Evolutionary conservation across 2,113 vertebrate genomes (phyloP).

Genomic region (Megaleporinus macrocephalus): DNA sequence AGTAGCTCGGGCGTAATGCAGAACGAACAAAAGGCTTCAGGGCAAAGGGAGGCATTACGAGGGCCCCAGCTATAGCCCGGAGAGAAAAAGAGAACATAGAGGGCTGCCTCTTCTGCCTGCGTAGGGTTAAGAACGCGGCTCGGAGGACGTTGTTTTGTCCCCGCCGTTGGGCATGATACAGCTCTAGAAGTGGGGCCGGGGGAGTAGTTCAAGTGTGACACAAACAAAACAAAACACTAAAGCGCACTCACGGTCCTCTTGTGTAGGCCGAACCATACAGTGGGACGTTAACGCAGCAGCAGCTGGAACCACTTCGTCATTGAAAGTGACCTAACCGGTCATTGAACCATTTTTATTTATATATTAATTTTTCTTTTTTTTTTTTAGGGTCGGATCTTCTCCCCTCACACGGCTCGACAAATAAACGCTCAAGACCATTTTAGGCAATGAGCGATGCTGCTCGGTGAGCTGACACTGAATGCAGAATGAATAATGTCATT

Average conservation of each 20-base stretch:
- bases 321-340: constrained; percentile 20
- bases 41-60: constrained; percentile 11
- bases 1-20: constrained; percentile 32
- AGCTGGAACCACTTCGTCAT: constrained; percentile 20
- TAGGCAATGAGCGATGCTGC: constrained; percentile 6
- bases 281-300: background rate
- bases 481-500: constrained; percentile 40
- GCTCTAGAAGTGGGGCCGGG: background rate
- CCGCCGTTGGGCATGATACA: constrained; percentile 1
- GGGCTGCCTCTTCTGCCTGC: constrained; percentile 21
- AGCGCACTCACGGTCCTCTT: background rate
- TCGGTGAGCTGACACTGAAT: background rate
- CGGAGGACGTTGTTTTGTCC: background rate
- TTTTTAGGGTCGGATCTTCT: constrained; percentile 12
- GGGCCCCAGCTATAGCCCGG: background rate
- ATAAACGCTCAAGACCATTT: constrained; percentile 7
- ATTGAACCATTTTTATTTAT: no score
- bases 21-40: constrained; percentile 39
- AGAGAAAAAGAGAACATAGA: constrained; percentile 24
- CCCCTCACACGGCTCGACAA: background rate
- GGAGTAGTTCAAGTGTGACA: constrained; percentile 7
- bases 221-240: constrained; percentile 3
- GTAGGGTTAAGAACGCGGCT: constrained; percentile 1
- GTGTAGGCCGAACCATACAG: background rate
- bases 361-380: no score